Evolutionary conservation across 2,888 invertebrate species (phyloP), one percentile per base, ranked within the genome.

Genomic region (Ennomos quercinarius): DNA sequence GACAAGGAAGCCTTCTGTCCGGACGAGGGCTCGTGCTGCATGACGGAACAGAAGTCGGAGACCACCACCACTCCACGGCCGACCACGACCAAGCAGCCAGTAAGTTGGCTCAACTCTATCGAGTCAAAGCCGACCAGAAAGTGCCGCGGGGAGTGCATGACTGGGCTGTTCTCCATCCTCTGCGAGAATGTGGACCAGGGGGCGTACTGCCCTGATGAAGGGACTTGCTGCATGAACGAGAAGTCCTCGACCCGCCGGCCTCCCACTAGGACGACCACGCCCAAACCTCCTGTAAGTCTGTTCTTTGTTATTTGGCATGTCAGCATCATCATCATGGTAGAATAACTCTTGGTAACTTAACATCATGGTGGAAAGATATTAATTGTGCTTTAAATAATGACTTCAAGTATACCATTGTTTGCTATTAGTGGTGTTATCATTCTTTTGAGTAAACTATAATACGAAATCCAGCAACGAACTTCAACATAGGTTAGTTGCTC

Each of bases 111-210:
- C 34, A 59, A 59, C 54, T 59, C 59, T n/a, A 17, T 10, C 48
- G 54, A 59, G 45, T 50, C 59, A 35, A 83, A 89, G 27, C 75
- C 78, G 55, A 71, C 71, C 53, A 73, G 82, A 27, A 61, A 61
- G 60, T 61, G 60, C 0, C 80, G 86, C 0, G 98, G 98, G 1
- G 96, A 97, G 78, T 98, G 98, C 84, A 95, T 97, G 71, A 95
- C 95, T 63, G 96, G 96, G 0, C 89, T 98, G 43, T 95, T 97
- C 77, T 96, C 97, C 10, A 89, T 98, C 48, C 95, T 98, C 70
- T 98, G 98, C 78, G 97, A 98, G 74, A 95, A 96, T 72, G 95
- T 97, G 53, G 97, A 98, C 76, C 91, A 95, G 2, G 95, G 96
- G 0, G 97, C 96, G 0, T 92, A 93, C 55, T 97, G 97, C 76